phyloP scores from a whole-genome alignment of 2,797 vertebrate species.

The Tamandua tetradactyla region DNA sequence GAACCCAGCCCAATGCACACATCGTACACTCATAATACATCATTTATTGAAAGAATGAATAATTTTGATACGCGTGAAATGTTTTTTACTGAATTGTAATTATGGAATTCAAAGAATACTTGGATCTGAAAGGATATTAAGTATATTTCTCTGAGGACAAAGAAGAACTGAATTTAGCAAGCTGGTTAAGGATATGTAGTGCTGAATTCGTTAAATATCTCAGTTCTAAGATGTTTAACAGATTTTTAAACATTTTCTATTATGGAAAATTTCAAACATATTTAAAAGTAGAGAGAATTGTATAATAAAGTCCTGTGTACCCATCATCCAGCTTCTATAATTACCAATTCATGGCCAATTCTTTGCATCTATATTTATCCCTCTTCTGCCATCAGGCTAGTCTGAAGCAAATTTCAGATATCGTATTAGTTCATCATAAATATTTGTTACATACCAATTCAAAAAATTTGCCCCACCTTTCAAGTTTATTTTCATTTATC shows the following conservation, averaged over 20 bases:
- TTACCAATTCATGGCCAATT: neutral
- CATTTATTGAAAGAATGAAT: neutral
- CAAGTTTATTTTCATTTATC: conserved; percentile 43
- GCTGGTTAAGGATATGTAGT: neutral
- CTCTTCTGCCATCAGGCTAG: neutral
- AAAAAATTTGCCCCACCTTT: neutral
- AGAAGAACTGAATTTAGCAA: conserved; percentile 34
- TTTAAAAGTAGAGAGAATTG: neutral
- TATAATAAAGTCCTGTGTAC: neutral
- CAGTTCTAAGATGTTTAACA: conserved; percentile 10
- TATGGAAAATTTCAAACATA: conserved; percentile 41
- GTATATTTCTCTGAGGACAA: conserved; percentile 9
- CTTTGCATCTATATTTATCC: neutral
- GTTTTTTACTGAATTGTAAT: conserved; percentile 19
- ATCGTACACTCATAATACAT: neutral
- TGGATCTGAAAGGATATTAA: conserved; percentile 39
- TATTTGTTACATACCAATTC: conserved; percentile 14
- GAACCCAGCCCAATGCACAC: neutral
- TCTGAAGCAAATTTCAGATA: neutral
- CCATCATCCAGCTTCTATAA: neutral
- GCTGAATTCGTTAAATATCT: neutral
- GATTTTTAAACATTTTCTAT: neutral
- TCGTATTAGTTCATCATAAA: neutral
- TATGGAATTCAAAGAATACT: conserved; percentile 29
- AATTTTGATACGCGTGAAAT: neutral